A percentile compares a stretch with the other conserved stretches of the same genome.
These are phyloP conservation scores for Anthopleura xanthogrammica DNA, from an alignment of 92 coral and sea anemone species.

Conservation along the genomic window DNA sequence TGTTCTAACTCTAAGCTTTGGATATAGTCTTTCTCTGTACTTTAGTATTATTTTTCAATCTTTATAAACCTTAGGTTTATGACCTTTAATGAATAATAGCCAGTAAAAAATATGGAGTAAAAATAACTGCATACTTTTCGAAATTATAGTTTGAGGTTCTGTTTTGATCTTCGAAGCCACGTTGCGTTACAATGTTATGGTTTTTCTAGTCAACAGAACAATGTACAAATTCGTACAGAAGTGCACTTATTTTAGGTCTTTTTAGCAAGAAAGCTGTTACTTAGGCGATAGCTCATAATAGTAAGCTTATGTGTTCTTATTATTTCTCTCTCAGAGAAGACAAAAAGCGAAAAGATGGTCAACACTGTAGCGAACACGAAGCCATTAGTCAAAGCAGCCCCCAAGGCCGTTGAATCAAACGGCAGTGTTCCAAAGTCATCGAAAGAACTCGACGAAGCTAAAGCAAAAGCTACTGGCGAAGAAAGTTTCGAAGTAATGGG, in stretches of 20 bases:
- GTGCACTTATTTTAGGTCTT: background rate
- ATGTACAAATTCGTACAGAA: background rate
- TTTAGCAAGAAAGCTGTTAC: background rate
- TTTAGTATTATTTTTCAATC: background rate
- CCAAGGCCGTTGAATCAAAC: background rate
- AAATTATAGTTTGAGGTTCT: background rate
- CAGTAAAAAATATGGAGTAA: background rate
- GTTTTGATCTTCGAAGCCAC: background rate
- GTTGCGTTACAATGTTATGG: background rate
- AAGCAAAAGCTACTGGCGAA: background rate
- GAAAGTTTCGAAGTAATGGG: constrained; percentile 26
- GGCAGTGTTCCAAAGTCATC: background rate
- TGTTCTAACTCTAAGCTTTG: background rate
- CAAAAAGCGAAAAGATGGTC: background rate
- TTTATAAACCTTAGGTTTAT: background rate
- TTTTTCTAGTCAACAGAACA: background rate
- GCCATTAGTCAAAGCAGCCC: background rate
- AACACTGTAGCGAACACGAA: background rate
- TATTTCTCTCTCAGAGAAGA: background rate
- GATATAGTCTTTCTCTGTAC: background rate
- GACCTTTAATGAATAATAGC: background rate
- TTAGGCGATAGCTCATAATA: background rate
- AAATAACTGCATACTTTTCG: background rate
- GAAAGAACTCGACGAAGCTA: background rate
- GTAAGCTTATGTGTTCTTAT: background rate